Conservation (phyloP, 2,113 vertebrate genomes). For the Dascyllus trimaculatus region DNA sequence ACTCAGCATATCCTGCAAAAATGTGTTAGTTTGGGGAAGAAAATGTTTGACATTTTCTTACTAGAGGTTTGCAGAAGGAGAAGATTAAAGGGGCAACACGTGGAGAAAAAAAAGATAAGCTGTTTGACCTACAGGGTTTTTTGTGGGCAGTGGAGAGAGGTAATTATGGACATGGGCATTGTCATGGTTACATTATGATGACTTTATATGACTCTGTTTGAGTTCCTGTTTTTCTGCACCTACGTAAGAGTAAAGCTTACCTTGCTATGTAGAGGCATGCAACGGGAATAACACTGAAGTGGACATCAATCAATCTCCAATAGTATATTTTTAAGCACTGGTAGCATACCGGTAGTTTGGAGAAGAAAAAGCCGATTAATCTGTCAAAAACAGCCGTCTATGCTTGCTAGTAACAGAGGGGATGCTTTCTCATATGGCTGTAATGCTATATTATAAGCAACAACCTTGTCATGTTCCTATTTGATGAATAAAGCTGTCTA, state of each 20-base stretch:
- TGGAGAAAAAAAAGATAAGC: constrained; percentile 1
- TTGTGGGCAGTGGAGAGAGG: background rate
- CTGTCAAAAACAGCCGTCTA: no score
- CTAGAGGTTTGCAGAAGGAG: no score
- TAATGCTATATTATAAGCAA: no score
- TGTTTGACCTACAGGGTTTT: background rate
- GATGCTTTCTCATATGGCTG: no score
- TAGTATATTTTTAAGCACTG: no score
- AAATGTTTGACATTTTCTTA: constrained; percentile 1
- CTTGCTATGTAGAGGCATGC: background rate
- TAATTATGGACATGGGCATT: background rate
- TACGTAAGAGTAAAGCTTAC: background rate
- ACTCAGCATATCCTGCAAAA: background rate
- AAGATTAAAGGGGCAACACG: background rate
- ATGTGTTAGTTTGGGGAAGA: constrained; percentile 1
- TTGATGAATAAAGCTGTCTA: no score
- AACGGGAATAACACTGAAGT: no score
- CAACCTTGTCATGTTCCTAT: no score
- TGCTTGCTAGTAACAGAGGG: no score
- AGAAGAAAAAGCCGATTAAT: no score
- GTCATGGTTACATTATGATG: background rate
- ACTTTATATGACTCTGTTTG: background rate
- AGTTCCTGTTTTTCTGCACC: background rate
- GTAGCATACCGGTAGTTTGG: no score
- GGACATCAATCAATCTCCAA: no score